Evolutionary conservation across 1,140 invertebrate genomes (phyloP), one percentile per base, ranked within the genome.

Genomic region (Proctacanthus coquilletti): DNA sequence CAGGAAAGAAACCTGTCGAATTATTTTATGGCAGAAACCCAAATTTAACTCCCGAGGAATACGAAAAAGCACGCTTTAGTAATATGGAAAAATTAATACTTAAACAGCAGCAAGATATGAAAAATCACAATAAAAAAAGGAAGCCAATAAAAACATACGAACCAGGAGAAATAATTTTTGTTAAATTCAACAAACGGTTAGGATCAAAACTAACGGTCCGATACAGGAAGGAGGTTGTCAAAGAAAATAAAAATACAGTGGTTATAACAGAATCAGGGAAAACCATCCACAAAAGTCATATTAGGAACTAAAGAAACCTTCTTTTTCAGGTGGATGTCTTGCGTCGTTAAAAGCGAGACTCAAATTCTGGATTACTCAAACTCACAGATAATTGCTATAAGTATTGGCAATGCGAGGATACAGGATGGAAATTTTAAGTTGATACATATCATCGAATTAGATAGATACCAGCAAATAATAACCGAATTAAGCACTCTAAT

Each of bases 141-240:
- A 5, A 32, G 13, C 30, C 30, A 5, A 32, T 32, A 5, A 32
- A 32, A 32, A 17, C 10, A 8, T 32, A 32, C 30, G 13, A 13
- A 17, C 10, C 30, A 32, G 30, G 30, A 32, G 9, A 32, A 32
- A 15, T 32, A 6, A 17, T 32, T 13, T 32, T 32, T 32, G 30
- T 32, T 13, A 32, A 32, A 13, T 5, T 13, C 10, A 32, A 32
- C 17, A 32, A 32, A 13, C 30, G 30, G 8, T 9, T 27, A 8
- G 23, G 13, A 27, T 27, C 13, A 27, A 27, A 27, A 27, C 23
- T 27, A 27, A 32, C 10, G 10, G 9, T 15, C 8, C 9, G 30
- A 13, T 32, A 6, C 17, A 8, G 5, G 5, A 6, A 13, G 15
- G 10, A 13, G 17, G 30, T 32, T 13, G 30, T 17, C 10, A 8